A percentile compares a stretch with the other conserved stretches of the same genome.
Evolutionary conservation across 1,140 invertebrate genomes (phyloP).

Genomic region (Drosophila bifasciata): DNA sequence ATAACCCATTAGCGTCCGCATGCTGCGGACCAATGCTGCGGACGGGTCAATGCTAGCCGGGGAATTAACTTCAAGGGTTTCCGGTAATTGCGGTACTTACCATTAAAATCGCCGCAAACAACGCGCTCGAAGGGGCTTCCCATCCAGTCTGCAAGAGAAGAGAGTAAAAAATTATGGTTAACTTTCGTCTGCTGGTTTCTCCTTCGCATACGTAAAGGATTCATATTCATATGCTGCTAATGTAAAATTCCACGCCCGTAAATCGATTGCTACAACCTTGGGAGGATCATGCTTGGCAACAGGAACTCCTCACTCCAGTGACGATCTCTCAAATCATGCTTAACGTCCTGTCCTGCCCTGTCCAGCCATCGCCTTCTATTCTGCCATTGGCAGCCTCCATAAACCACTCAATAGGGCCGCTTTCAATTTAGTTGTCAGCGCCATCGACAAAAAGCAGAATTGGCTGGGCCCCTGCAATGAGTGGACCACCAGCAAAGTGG

Average conservation of each 20-base stretch:
- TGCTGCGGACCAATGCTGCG: too few species aligned
- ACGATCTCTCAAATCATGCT: conserved; percentile 42
- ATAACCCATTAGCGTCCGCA: conserved; percentile 60
- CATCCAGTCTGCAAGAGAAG: conserved; percentile 92
- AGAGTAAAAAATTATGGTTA: conserved; percentile 58
- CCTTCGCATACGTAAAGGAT: conserved; percentile 22
- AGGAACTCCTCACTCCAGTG: not conserved
- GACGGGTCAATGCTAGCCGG: conserved; percentile 48
- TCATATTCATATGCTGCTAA: conserved; percentile 33
- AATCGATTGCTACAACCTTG: conserved; percentile 39
- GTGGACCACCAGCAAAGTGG: conserved; percentile 68
- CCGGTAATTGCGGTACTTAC: conserved; percentile 84
- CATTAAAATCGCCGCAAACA: conserved; percentile 94
- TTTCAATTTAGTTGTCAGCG: conserved; percentile 69
- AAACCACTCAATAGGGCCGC: conserved; percentile 65
- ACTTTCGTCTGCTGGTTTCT: conserved; percentile 26
- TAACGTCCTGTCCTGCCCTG: not conserved
- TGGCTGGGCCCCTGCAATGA: conserved; percentile 27
- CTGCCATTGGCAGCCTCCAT: conserved; percentile 36
- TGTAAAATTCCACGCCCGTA: conserved; percentile 25
- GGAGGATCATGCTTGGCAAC: conserved; percentile 26
- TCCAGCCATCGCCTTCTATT: not conserved
- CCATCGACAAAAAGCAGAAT: conserved; percentile 50
- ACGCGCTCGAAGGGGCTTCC: conserved; percentile 93
- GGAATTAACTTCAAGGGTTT: conserved; percentile 71